Evolutionary conservation across 2,888 invertebrate genomes (phyloP).

Genomic region (Dichetophora obliterata): DNA sequence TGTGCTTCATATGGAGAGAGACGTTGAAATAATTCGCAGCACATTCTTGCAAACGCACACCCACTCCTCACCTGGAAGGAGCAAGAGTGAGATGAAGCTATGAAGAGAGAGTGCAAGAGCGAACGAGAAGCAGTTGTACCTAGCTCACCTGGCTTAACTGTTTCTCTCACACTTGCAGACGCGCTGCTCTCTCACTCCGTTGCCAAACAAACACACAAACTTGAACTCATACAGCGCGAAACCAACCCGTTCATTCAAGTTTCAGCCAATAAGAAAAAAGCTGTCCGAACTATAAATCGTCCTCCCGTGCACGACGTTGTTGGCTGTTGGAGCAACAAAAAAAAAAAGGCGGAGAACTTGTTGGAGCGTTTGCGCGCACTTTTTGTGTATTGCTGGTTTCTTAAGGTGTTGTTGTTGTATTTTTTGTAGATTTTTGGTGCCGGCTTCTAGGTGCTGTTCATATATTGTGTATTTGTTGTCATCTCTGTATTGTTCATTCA

Average conservation of each 20-base stretch:
- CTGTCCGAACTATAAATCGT: conserved; percentile 41
- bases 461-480: conserved; percentile 40
- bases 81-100: neutral
- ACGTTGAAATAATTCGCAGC: too few relatives aligned
- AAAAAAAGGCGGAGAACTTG: conserved; percentile 57
- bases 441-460: conserved; percentile 42
- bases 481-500: conserved; percentile 44
- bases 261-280: conserved; percentile 60
- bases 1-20: too few relatives aligned
- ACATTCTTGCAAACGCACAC: neutral
- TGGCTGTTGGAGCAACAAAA: conserved; percentile 33
- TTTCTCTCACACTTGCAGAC: conserved; percentile 2
- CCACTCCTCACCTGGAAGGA: neutral
- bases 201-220: neutral
- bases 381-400: conserved; percentile 21
- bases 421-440: conserved; percentile 40
- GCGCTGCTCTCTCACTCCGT: conserved; percentile 1
- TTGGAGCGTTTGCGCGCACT: conserved; percentile 38
- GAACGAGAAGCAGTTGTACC: neutral
- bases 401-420: neutral
- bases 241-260: conserved; percentile 55
- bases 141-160: conserved; percentile 22
- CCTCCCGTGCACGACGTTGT: conserved; percentile 22
- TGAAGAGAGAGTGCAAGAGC: neutral
- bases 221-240: neutral